Base-by-base conservation (phyloP, 1,140 invertebrate genomes). In the Paramacrobiotus metropolitanus region DNA sequence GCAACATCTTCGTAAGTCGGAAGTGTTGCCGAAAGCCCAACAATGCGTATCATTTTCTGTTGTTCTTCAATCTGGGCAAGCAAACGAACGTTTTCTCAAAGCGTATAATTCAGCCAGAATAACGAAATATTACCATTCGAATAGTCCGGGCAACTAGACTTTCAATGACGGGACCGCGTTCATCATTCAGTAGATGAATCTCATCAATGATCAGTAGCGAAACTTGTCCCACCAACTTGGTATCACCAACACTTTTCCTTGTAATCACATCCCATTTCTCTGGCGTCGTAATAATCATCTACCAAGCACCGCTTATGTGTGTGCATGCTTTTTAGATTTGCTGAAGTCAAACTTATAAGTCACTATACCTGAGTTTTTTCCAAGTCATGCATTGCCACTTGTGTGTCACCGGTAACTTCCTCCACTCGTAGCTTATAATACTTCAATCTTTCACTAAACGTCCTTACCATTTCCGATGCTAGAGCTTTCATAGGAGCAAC, bases 191-290 rank as follows among this genome's bases (percentile, higher is more conserved):
- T 9, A 99, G 76, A 74, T 99, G 95, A 1, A 99, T 91, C 76
- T 99, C 95, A 74, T 99, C 95, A 67, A 99, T 92, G 65, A 99
- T 98, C 0, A 99, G 74, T 9, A 99, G 75, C 68, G 87, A 86
- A 0, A 99, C 90, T 40, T 96, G 78, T 68, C 85, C 85, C 1
- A 87, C 83, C 21, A 97, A 71, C 44, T 86, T 85, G 59, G 89
- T 84, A 73, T 98, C 92, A 30, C 90, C 87, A 66, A 81, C 80
- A 64, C 84, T 83, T 76, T 99, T 99, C 62, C 95, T 76, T 0
- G 94, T 97, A 1, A 99, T 88, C 20, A 99, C 91, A 74, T 99
- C 95, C 93, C 94, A 98, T 70, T 99, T 99, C 75, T 99, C 95
- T 0, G 95, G 95, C 0, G 95, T 99, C 1, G 92, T 93, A 1